Base-by-base conservation (phyloP, 2,888 invertebrate species). In the Yponomeuta malinellus region DNA sequence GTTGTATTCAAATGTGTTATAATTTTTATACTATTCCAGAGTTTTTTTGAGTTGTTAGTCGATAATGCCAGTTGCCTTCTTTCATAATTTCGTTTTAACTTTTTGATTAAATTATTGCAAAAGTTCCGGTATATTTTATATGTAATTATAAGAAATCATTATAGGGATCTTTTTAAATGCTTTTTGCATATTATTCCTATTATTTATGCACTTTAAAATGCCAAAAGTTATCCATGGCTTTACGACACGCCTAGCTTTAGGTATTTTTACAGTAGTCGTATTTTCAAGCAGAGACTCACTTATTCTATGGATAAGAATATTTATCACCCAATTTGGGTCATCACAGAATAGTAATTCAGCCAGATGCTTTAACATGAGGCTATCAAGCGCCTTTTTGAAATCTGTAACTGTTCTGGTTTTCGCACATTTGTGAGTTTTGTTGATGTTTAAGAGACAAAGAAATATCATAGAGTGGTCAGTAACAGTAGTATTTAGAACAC, bases 21-120 rank as follows among this genome's bases (percentile, higher is more conserved):
- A 65, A 9, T 29, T 8, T 65, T 65, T 23, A 65, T 65, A 12
- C 10, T 31, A 3, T 29, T 65, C 65, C 65, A 65, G 3, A 65
- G 65, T 29, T 6, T 29, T 65, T 31, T 65, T 6, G 65, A 31
- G 23, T 65, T 29, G n/a, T 65, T 29, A 10, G 68, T 23, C 23
- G 23, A 68, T 8, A 12, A 43, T 10, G 66, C 64, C 70, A 23
- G 63, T 63, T 48, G 29, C n/a, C 71, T 68, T 37, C 59, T 73
- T 64, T 74, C 72, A 71, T 73, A 73, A 66, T 71, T 69, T 33
- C 67, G 69, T 71, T 72, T 74, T 15, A 73, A 33, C 63, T 72
- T 74, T 70, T 74, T 74, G 15, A 74, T 66, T 33, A 74, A 43
- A 3, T 71, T 72, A 10, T 69, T 71, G 52, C 74, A 74, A 63